Base-by-base conservation (phyloP, 2,113 vertebrate genomes). In the Apteryx mantelli region DNA sequence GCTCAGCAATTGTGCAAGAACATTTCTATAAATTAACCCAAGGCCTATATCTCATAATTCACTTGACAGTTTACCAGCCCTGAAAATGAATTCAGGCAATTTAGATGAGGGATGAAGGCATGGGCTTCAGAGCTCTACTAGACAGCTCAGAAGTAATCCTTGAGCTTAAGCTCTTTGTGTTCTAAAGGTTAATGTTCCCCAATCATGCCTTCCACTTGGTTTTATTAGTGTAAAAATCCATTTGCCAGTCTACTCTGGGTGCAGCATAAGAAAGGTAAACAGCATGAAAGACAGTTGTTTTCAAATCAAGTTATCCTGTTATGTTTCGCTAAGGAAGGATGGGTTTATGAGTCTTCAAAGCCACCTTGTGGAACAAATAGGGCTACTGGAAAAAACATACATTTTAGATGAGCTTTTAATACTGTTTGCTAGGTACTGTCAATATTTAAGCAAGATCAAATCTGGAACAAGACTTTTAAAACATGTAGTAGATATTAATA, bases 61-160 rank as follows among this genome's bases (percentile, higher is more conserved):
- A 91, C 77, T 92, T 97, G 96, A 97, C 91, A 81, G 88, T 95
- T 98, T 96, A 96, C 97, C 96, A 97, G 93, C 85, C 90, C 69
- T 92, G 92, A 92, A 98, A 96, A 98, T 95, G 76, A 92, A 96
- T 96, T 87, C 48, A 95, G 86, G 83, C 75, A 94, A 94, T 97
- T 98, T 89, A 96, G 84, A 97, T 95, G 93, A 97, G 97, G 88
- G 91, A 97, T 95, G 93, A 95, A 97, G 55, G 63, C 68, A 89
- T 69, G 83, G 50, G 55, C 82, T 97, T 96, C 82, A 94, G 90
- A 86, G 65, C 76, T 68, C 63, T 91, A 8, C 1, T 38, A 55
- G 88, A 77, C 44, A 95, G 84, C 55, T 91, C 68, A 78, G 92
- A 97, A 96, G 83, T 69, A 96, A 77, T 96, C 77, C 94, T 93